Conservation (phyloP, 1,140 invertebrate genomes). For the Ooceraea biroi region DNA sequence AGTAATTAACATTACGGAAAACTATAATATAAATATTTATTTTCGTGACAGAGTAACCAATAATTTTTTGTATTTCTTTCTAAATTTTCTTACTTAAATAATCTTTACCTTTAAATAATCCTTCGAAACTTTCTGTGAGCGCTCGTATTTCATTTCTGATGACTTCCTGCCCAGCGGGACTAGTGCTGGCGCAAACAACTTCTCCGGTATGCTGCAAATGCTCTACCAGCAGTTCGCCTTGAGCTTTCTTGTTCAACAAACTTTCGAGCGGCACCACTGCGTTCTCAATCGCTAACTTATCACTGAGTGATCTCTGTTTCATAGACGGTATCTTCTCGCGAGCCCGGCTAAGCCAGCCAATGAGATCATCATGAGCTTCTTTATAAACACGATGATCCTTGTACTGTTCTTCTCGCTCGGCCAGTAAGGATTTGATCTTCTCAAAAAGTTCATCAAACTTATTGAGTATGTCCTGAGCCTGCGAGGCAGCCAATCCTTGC, state of each 20-base stretch:
- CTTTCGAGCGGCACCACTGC: conserved; percentile 94
- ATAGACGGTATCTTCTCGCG: conserved; percentile 95
- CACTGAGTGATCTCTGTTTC: conserved; percentile 93
- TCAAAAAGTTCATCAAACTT: conserved; percentile 86
- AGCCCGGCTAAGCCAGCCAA: conserved; percentile 93
- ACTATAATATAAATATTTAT: conserved; percentile 5
- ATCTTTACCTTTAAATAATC: conserved; percentile 90
- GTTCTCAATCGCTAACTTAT: conserved; percentile 95
- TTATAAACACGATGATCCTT: conserved; percentile 95
- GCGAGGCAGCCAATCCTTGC: conserved; percentile 92
- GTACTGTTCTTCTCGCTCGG: conserved; percentile 94
- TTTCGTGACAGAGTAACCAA: not conserved
- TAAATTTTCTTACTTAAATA: conserved; percentile 3
- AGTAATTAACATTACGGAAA: conserved; percentile 16
- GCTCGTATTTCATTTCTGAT: conserved; percentile 95
- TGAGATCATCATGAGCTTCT: conserved; percentile 95
- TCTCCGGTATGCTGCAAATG: conserved; percentile 94
- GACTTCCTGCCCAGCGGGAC: conserved; percentile 91
- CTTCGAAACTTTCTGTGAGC: conserved; percentile 93
- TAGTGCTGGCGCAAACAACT: conserved; percentile 94
- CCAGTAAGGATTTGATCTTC: conserved; percentile 88
- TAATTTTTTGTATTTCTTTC: not conserved
- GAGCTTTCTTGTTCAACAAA: conserved; percentile 95
- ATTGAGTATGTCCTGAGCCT: conserved; percentile 94
- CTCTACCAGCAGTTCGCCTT: conserved; percentile 95